These are phyloP conservation scores for Nycteola revayana DNA, from an alignment of 2,888 invertebrate species.

Conservation along the genomic window DNA sequence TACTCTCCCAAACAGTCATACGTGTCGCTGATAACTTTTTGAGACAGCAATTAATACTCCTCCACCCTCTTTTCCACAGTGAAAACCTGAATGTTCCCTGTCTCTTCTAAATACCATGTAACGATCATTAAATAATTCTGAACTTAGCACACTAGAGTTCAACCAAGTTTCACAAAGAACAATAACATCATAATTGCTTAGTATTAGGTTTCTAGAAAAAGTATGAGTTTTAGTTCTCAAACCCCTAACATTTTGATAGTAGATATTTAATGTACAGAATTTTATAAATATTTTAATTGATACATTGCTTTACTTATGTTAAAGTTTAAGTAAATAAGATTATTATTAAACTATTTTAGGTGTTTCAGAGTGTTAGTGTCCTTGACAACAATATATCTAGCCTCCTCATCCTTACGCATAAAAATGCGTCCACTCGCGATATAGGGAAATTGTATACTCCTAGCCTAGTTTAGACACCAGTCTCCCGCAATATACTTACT, in stretches of 20 bases:
- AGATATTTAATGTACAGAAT: slow-evolving; percentile 2
- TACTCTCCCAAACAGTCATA: slow-evolving; percentile 1
- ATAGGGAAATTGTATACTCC: no score
- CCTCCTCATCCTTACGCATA: no score
- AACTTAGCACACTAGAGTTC: slow-evolving; percentile 1
- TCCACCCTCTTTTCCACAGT: slow-evolving; percentile 4
- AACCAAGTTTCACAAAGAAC: slow-evolving; percentile 8
- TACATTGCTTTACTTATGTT: no score
- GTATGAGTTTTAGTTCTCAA: slow-evolving; percentile 3
- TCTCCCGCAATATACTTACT: no score
- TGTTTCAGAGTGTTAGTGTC: no score
- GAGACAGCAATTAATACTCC: slow-evolving; percentile 5
- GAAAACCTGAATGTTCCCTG: slow-evolving; percentile 3
- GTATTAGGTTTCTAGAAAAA: slow-evolving; percentile 3
- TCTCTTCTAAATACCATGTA: slow-evolving; percentile 8
- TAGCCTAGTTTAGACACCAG: no score
- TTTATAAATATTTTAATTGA: no score
- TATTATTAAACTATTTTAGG: no score
- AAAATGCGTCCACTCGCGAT: no score
- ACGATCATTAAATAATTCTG: slow-evolving; percentile 5
- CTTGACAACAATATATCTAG: no score
- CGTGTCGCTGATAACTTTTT: not conserved
- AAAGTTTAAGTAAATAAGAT: no score
- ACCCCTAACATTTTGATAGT: slow-evolving; percentile 4
- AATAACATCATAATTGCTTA: slow-evolving; percentile 2